These are phyloP conservation scores for Caenorhabditis auriculariae DNA, from an alignment of 2,888 invertebrate genomes.

Conservation along the genomic window DNA sequence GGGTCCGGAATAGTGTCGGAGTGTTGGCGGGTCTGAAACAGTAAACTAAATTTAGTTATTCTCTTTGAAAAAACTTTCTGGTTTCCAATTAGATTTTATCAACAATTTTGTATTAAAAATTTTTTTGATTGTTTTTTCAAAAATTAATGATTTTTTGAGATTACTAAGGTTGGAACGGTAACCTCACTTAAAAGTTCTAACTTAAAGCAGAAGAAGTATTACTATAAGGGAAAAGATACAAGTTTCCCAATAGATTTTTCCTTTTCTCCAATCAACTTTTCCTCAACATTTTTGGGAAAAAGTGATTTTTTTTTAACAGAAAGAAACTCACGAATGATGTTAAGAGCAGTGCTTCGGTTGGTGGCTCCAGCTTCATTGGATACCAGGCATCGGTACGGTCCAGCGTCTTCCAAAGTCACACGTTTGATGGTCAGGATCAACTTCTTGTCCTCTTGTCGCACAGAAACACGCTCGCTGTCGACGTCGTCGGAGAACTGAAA, in stretches of 20 bases:
- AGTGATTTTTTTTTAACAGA: too few relatives aligned
- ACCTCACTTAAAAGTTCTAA: too few relatives aligned
- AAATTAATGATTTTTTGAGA: background rate
- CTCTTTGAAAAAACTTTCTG: too few relatives aligned
- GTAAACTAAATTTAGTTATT: too few relatives aligned
- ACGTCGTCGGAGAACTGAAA: constrained; percentile 29
- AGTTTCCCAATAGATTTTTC: too few relatives aligned
- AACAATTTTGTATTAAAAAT: background rate
- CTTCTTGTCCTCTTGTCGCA: constrained; percentile 27
- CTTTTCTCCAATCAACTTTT: too few relatives aligned
- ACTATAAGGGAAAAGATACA: too few relatives aligned
- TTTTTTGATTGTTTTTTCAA: background rate
- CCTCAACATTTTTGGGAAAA: too few relatives aligned
- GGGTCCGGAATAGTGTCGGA: constrained; percentile 29
- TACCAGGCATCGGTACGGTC: constrained; percentile 45
- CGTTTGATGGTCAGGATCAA: constrained; percentile 37
- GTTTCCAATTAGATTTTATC: too few relatives aligned
- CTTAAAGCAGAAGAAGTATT: too few relatives aligned
- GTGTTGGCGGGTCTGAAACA: constrained; percentile 36
- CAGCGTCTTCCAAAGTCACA: constrained; percentile 45
- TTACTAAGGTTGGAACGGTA: too few relatives aligned
- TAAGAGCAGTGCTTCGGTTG: constrained; percentile 29
- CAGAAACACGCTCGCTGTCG: constrained; percentile 17
- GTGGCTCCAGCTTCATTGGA: constrained; percentile 48
- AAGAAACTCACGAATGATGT: constrained; percentile 39